A percentile compares a stretch with the other conserved stretches of the same genome.
Evolutionary conservation across 1,140 invertebrate genomes (phyloP).

Genomic region (Thrips palmi): DNA sequence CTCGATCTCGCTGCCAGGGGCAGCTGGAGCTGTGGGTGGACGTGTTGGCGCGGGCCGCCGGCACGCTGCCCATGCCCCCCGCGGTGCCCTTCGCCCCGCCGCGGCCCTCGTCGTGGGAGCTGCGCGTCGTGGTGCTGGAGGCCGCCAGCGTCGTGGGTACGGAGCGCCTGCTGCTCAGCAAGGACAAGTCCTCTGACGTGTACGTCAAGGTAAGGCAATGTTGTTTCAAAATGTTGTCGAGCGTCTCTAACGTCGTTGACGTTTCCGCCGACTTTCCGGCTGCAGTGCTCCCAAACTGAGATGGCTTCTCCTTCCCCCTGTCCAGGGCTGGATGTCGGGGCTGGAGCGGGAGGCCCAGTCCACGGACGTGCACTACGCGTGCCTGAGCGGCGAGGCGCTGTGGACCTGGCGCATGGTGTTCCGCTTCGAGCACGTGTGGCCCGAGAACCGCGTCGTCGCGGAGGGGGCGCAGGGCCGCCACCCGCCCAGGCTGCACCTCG

Average conservation of each 20-base stretch:
- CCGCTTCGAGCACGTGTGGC: no score
- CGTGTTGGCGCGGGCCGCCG: constrained; percentile 48
- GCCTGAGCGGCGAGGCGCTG: constrained; percentile 56
- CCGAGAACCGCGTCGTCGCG: no score
- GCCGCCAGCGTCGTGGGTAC: constrained; percentile 55
- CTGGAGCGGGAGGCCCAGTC: constrained; percentile 37
- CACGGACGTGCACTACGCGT: constrained; percentile 67
- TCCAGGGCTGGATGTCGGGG: constrained; percentile 37
- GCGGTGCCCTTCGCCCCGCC: constrained; percentile 57
- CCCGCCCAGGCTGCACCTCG: no score
- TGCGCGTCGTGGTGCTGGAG: constrained; percentile 66
- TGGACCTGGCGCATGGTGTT: constrained; percentile 85
- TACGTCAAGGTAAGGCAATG: constrained; percentile 55
- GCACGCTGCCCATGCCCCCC: constrained; percentile 36
- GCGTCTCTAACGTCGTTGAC: no score
- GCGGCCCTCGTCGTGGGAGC: constrained; percentile 53
- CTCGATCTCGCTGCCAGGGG: no score
- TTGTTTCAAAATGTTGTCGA: no score
- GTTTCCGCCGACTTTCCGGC: no score
- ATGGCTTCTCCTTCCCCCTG: no score
- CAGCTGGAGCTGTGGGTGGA: constrained; percentile 79
- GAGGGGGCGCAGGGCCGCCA: no score
- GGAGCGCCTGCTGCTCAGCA: constrained; percentile 42
- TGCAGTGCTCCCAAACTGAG: no score
- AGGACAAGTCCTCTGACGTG: no score